These are phyloP conservation scores for Leptopilina drosophilae DNA, from an alignment of 2,888 invertebrate species.

Conservation along the genomic window DNA sequence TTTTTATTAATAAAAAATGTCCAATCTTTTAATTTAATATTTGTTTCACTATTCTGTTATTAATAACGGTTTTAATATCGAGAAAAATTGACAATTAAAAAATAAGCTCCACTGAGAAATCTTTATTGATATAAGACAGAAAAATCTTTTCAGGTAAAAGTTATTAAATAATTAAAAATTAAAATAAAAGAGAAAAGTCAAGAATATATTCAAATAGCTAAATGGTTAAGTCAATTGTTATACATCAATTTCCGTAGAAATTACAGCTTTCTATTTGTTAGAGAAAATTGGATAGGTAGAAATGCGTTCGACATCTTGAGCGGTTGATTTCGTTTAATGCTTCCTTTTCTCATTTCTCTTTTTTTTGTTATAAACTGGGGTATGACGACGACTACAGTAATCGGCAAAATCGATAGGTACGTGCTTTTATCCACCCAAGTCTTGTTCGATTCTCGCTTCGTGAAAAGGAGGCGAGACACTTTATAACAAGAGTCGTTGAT, in stretches of 20 bases:
- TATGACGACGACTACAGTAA: background rate
- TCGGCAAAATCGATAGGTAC: conserved; percentile 27
- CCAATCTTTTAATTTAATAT: background rate
- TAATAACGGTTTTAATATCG: background rate
- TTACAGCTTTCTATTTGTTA: background rate
- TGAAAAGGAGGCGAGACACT: conserved; percentile 19
- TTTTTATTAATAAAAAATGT: too few species aligned
- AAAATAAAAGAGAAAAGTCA: too few species aligned
- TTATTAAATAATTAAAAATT: background rate
- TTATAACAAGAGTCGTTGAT: conserved; percentile 34
- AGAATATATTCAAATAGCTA: too few species aligned
- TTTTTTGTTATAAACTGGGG: background rate
- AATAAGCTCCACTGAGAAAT: background rate
- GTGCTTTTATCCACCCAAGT: conserved; percentile 24
- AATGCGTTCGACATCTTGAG: conserved; percentile 24
- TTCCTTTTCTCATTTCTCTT: background rate
- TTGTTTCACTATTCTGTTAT: background rate
- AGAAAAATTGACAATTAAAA: background rate
- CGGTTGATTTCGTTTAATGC: background rate
- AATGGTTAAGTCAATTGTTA: background rate
- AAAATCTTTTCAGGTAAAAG: background rate
- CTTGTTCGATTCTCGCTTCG: conserved; percentile 18
- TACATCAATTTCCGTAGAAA: background rate
- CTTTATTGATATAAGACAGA: too few species aligned
- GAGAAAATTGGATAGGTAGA: conserved; percentile 1